Base-by-base conservation (phyloP, 2,113 vertebrate species). In the Harpagus bidentatus region DNA sequence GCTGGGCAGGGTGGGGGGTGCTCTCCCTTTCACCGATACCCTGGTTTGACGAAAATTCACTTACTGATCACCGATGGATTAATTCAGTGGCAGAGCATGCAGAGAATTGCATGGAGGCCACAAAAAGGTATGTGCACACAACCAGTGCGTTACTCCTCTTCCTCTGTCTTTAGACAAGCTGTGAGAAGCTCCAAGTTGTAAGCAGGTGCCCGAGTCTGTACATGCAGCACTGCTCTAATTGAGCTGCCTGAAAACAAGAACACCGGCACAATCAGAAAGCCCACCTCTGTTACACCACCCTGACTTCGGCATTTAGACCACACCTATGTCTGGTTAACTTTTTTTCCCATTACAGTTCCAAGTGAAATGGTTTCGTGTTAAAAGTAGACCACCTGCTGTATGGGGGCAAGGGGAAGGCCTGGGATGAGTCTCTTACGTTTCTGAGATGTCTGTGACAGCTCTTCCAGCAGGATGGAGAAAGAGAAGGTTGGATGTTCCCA, bases 241-340 rank as follows among this genome's bases (percentile, higher is more conserved):
- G 47, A 79, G 36, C 48, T 32, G 52, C 42, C 32, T 50, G 50
- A 31, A 40, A 55, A 16, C 40, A 11, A 26, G 31, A 50, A 8
- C 9, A 26, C 7, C 2, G 0, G 0, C 1, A 0, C 16, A 5
- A 4, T n/a, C 29, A 36, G 59, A n/a, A 55, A 45, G 28, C 36
- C 32, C 45, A 6, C 32, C 28, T 19, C 42, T 47, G 34, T 38
- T 42, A 56, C 13, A 5, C 18, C 26, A 19, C 47, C 31, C 7
- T 4, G 2, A n/a, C 56, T 56, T 36, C 0, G 0, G 12, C 31
- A 17, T 48, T 62, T 25, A 67, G 34, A 21, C 47, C 38, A 4
- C 11, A 9, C 17, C 45, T 28, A 11, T 1, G 0, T 9, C 26
- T 12, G 16, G 18, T 43, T 61, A 3, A 1, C n/a, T 34, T n/a